Base-by-base conservation (phyloP, 2,888 invertebrate species). In the Aproaerema taeniolella region DNA sequence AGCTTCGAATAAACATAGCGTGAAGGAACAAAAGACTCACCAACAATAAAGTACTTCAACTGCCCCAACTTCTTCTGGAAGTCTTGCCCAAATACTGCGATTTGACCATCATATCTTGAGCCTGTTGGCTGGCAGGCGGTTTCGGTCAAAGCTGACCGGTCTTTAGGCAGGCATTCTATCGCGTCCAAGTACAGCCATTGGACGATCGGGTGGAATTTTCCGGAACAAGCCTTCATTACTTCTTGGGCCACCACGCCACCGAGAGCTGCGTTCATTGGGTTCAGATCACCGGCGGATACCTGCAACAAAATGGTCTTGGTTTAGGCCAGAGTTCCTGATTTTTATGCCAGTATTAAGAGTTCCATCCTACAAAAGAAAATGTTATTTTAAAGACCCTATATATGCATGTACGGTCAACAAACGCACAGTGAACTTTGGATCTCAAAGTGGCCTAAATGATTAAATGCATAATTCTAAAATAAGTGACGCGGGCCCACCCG, bases 211-310 rank as follows among this genome's bases (percentile, higher is more conserved):
- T 92, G 91, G 79, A 98, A 99, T 77, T 98, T 98, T 40, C 98
- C 98, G 30, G 95, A 95, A 79, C 96, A 97, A 0, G 97, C 98
- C 86, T 99, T 99, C 93, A 99, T 93, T n/a, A 95, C 97, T 85
- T 99, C 99, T 80, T 99, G 99, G 14, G 99, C 99, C 3, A 98
- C 95, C 39, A 98, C 90, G 12, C 99, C 99, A 35, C 99, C 99
- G 55, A 99, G 93, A 0, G 95, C 93, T 0, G 97, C 97, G 67
- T 96, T 95, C 83, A 99, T 91, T 0, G 99, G 98, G 65, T 93
- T 94, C 20, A 95, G 74, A 61, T 94, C 92, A 2, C 96, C 97
- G 3, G 92, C 80, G 31, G 91, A 91, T 9, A 92, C 88, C 78
- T 87, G 58, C 1, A 26, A 26, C 6, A 26, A n/a, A 7, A 20